Evolutionary conservation across 2,888 invertebrate genomes (phyloP).

Genomic region (Zhengitettix transpicula): DNA sequence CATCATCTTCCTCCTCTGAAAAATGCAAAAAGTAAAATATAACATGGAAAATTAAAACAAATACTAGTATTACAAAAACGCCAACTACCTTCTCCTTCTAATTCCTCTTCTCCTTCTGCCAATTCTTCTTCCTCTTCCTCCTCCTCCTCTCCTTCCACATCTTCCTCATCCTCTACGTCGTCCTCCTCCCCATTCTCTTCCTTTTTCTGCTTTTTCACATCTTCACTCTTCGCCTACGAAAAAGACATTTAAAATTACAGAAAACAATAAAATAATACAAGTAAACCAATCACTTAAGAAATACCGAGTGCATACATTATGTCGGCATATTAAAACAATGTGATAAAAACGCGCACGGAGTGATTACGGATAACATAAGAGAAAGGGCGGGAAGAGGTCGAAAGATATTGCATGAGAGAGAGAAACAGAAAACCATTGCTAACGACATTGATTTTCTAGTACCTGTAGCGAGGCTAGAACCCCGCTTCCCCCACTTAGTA

Average conservation of each 20-base stretch:
- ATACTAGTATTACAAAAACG: background rate
- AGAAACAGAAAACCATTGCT: background rate
- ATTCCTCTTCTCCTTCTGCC: slow-evolving; percentile 44
- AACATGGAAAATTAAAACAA: background rate
- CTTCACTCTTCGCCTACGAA: slow-evolving; percentile 30
- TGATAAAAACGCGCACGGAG: background rate
- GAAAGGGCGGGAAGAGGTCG: slow-evolving; percentile 10
- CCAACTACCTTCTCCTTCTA: slow-evolving; percentile 37
- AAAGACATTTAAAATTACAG: background rate
- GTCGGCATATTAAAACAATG: no score
- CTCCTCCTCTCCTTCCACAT: slow-evolving; percentile 40
- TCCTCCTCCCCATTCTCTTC: slow-evolving; percentile 60
- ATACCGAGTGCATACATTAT: background rate
- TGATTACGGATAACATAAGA: background rate
- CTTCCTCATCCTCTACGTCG: slow-evolving; percentile 46
- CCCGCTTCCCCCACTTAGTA: slow-evolving; percentile 6
- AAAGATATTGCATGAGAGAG: background rate
- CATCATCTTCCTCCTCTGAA: slow-evolving; percentile 22
- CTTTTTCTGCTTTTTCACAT: slow-evolving; percentile 63
- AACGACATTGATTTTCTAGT: slow-evolving; percentile 4
- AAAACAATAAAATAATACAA: background rate
- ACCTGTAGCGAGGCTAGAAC: slow-evolving; percentile 12
- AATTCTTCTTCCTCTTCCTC: slow-evolving; percentile 46
- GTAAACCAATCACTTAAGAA: background rate
- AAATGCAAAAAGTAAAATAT: slow-evolving; percentile 1